A percentile compares a stretch with the other conserved stretches of the same genome.
These are phyloP conservation scores for Mormoops blainvillei DNA, from an alignment of 2,113 vertebrate genomes.

Conservation along the genomic window DNA sequence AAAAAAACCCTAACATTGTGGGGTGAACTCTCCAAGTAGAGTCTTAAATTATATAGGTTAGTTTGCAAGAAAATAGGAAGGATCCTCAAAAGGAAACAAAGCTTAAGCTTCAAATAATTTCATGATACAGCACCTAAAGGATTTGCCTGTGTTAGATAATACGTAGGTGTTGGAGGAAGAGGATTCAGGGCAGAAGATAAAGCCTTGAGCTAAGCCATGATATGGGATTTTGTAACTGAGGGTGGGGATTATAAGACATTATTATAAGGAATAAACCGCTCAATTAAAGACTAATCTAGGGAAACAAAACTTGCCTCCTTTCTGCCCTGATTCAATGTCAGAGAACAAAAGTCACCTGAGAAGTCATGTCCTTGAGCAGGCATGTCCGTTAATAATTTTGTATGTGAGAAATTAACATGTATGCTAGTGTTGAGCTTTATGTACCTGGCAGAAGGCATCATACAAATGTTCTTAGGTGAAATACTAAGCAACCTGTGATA, in stretches of 20 bases:
- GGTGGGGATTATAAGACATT: background rate
- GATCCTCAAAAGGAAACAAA: background rate
- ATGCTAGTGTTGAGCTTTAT: background rate
- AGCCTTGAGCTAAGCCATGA: background rate
- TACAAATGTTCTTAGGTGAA: background rate
- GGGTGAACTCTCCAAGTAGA: background rate
- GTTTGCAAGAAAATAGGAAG: background rate
- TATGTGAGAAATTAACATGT: background rate
- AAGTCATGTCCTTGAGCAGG: background rate
- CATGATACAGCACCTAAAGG: background rate
- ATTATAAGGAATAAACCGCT: background rate
- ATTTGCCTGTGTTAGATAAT: background rate
- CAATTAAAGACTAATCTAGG: background rate
- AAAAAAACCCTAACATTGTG: background rate
- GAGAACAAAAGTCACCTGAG: background rate
- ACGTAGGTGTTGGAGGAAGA: accelerated
- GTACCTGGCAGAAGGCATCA: background rate
- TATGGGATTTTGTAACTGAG: background rate
- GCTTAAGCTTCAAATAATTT: background rate
- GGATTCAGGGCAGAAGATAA: background rate
- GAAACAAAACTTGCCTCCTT: background rate
- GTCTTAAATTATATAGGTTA: background rate
- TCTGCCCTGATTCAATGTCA: background rate
- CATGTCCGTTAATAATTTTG: background rate
- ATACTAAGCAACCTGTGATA: background rate